Evolutionary conservation across 1,140 invertebrate species (phyloP).

Genomic region (Geopemphigus sp.): DNA sequence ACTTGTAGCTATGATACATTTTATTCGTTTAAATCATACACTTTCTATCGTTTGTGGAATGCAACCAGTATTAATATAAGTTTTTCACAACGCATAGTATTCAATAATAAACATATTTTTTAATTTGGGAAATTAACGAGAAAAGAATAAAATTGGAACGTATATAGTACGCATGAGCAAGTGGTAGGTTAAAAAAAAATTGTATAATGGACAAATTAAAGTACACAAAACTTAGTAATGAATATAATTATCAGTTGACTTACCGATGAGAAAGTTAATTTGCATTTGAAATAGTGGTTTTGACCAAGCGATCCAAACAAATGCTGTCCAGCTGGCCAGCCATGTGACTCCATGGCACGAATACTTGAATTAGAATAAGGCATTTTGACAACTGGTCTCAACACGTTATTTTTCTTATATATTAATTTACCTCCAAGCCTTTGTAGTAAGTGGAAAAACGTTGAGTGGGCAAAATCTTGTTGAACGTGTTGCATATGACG

Average conservation of each 20-base stretch:
- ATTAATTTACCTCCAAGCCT: slow-evolving; percentile 31
- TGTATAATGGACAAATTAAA: neutral
- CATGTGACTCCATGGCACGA: slow-evolving; percentile 88
- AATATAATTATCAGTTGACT: slow-evolving; percentile 51
- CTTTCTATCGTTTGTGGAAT: too few species aligned
- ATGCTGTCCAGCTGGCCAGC: slow-evolving; percentile 70
- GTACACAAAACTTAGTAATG: neutral
- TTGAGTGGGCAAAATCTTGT: slow-evolving; percentile 2
- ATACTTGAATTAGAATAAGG: slow-evolving; percentile 61
- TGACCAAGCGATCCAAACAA: slow-evolving; percentile 71
- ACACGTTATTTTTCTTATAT: neutral
- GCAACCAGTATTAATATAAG: too few species aligned
- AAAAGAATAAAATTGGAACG: neutral
- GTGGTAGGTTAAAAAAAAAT: neutral
- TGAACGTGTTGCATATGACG: slow-evolving; percentile 13
- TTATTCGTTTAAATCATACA: too few species aligned
- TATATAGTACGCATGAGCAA: neutral
- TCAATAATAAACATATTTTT: too few species aligned
- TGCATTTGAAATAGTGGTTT: slow-evolving; percentile 71
- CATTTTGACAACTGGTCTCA: neutral
- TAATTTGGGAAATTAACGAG: too few species aligned
- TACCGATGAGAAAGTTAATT: slow-evolving; percentile 82
- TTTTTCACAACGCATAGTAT: too few species aligned
- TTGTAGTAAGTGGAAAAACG: slow-evolving; percentile 37
- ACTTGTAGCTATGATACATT: neutral